A percentile compares a stretch with the other conserved stretches of the same genome.
Evolutionary conservation across 2,113 vertebrate genomes (phyloP).

Genomic region (Semnornis frantzii): DNA sequence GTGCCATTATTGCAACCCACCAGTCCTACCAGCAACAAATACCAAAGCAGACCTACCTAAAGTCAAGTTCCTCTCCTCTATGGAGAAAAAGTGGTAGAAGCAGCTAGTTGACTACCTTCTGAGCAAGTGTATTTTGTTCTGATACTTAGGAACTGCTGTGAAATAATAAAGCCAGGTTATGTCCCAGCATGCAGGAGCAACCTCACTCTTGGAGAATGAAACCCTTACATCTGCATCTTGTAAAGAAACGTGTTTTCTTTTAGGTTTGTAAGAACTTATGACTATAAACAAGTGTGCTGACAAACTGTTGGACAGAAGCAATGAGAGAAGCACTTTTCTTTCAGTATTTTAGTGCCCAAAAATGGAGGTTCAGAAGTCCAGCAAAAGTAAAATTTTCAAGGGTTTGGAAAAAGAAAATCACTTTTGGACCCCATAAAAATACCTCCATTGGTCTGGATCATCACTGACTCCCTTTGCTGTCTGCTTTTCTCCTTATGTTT

Average conservation of each 20-base stretch:
- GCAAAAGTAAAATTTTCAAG: not conserved
- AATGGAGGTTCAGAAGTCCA: not conserved
- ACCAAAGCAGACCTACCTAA: not conserved
- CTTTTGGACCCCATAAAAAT: not conserved
- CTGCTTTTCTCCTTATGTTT: not conserved
- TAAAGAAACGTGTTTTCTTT: conserved; percentile 20
- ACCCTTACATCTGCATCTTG: not conserved
- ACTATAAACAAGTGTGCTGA: conserved; percentile 31
- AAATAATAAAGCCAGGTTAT: not conserved
- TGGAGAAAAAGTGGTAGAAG: not conserved
- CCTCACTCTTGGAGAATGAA: not conserved
- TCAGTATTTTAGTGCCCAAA: not conserved
- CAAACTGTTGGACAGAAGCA: conserved; percentile 37
- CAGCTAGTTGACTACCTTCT: not conserved
- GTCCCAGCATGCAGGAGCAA: not conserved
- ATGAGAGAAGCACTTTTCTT: not conserved
- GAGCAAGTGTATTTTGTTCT: not conserved
- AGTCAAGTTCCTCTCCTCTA: not conserved
- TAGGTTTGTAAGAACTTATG: conserved; percentile 10
- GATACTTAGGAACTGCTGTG: not conserved
- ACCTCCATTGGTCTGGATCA: not conserved
- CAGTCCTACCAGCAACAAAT: not conserved
- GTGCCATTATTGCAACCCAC: not conserved
- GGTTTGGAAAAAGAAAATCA: not conserved
- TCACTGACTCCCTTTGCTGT: not conserved